Percentiles rank a stretch among this genome's conserved stretches.
These are phyloP conservation scores for Chesias legatella DNA, from an alignment of 2,888 invertebrate species.

Conservation along the genomic window DNA sequence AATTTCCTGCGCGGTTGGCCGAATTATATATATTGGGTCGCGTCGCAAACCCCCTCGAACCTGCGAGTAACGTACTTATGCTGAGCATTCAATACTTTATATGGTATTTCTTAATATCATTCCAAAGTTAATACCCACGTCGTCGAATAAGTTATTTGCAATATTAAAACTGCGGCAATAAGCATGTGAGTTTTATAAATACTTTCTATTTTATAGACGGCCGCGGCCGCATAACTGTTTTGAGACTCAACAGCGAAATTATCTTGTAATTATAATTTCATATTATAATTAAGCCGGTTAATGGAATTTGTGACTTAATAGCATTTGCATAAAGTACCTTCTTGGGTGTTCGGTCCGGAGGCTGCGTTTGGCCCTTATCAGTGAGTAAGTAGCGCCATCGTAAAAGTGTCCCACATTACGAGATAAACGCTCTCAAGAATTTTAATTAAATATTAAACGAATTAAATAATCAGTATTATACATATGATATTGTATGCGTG, in stretches of 20 bases:
- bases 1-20: slow-evolving; percentile 67
- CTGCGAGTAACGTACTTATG: slow-evolving; percentile 37
- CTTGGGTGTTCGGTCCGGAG: slow-evolving; percentile 59
- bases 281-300: slow-evolving; percentile 64
- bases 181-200: slow-evolving; percentile 55
- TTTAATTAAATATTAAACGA: slow-evolving; percentile 80
- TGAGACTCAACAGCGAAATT: slow-evolving; percentile 70
- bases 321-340: slow-evolving; percentile 67
- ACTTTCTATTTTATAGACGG: slow-evolving; percentile 66
- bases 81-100: slow-evolving; percentile 52
- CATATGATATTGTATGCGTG: slow-evolving; percentile 74
- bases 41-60: slow-evolving; percentile 37
- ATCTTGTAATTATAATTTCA: slow-evolving; percentile 77
- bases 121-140: slow-evolving; percentile 60
- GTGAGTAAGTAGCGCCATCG: slow-evolving; percentile 75
- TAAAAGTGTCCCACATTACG: slow-evolving; percentile 79
- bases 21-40: slow-evolving; percentile 60
- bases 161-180: slow-evolving; percentile 45
- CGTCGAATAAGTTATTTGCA: slow-evolving; percentile 44
- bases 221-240: slow-evolving; percentile 68
- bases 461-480: slow-evolving; percentile 81
- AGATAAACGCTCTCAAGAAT: slow-evolving; percentile 77
- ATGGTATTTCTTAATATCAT: slow-evolving; percentile 74
- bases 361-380: slow-evolving; percentile 66
- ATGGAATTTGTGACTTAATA: slow-evolving; percentile 67